phyloP scores from a whole-genome alignment of 2,888 invertebrate species.

The Nowickia ferox region DNA sequence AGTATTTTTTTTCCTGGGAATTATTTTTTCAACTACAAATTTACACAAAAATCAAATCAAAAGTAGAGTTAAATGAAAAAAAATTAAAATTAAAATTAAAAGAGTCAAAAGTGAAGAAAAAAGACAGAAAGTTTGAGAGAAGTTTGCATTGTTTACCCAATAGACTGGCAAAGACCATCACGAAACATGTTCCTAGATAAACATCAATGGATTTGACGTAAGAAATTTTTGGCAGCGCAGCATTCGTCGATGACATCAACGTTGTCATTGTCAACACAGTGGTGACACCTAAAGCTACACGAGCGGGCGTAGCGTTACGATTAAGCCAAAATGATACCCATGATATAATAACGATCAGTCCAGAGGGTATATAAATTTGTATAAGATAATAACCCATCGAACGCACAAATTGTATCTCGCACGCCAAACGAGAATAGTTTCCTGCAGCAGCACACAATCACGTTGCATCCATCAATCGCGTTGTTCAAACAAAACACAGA shows the following conservation, averaged over 20 bases:
- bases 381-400: constrained; percentile 99
- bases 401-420: constrained; percentile 98
- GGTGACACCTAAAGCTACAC: constrained; percentile 96
- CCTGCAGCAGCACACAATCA: constrained; percentile 84
- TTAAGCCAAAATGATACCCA: constrained; percentile 99
- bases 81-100: constrained; percentile 58
- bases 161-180: constrained; percentile 99
- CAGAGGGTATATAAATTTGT: constrained; percentile 99
- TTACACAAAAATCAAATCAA: constrained; percentile 53
- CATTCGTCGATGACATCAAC: constrained; percentile 97
- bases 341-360: constrained; percentile 97
- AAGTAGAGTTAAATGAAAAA: constrained; percentile 20
- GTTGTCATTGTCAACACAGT: constrained; percentile 99
- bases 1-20: neutral
- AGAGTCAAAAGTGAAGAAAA: constrained; percentile 46
- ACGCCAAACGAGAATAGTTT: constrained; percentile 97
- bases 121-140: constrained; percentile 65
- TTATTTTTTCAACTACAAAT: constrained; percentile 32
- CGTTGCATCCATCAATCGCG: constrained; percentile 44
- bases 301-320: constrained; percentile 96
- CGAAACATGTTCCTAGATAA: constrained; percentile 98
- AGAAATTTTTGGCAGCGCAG: constrained; percentile 98
- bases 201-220: constrained; percentile 99
- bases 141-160: constrained; percentile 88
- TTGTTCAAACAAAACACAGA: constrained; percentile 10